These are phyloP conservation scores for Pseudochirops cupreus DNA, from an alignment of 2,797 vertebrate genomes.

Conservation along the genomic window DNA sequence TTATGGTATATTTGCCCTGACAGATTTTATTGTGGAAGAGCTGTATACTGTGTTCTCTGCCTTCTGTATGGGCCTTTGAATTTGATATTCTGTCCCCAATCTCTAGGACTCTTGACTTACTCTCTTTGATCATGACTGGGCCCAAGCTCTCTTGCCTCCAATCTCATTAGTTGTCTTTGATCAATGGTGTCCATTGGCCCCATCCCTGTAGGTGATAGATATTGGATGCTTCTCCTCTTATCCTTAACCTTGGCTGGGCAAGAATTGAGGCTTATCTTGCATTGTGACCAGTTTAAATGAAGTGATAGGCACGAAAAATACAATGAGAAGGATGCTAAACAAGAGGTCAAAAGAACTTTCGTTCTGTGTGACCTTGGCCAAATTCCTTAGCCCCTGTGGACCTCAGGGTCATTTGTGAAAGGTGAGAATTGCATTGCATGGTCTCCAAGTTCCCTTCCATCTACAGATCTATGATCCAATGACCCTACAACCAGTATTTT, in stretches of 20 bases:
- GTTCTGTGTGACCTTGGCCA: not conserved
- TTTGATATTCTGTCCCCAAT: not conserved
- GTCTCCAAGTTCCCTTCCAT: not conserved
- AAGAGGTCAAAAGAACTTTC: not conserved
- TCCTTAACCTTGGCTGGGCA: not conserved
- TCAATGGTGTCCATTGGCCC: not conserved
- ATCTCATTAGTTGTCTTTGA: not conserved
- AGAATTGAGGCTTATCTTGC: too few relatives aligned
- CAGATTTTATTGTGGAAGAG: not conserved
- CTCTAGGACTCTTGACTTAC: not conserved
- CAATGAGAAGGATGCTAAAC: not conserved
- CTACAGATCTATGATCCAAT: not conserved
- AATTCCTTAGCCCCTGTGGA: too few relatives aligned
- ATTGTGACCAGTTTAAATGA: not conserved
- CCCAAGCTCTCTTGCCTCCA: not conserved
- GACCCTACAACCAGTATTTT: not conserved
- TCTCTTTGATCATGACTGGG: not conserved
- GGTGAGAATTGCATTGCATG: not conserved
- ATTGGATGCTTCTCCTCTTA: not conserved
- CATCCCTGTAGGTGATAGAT: not conserved
- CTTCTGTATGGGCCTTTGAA: not conserved
- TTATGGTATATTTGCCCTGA: not conserved
- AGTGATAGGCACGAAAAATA: not conserved
- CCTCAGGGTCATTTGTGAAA: not conserved
- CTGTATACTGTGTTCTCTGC: not conserved